Evolutionary conservation across 2,797 vertebrate species (phyloP), one percentile per base, ranked within the genome.

Genomic region (Gymnoscopelus microlampas): DNA sequence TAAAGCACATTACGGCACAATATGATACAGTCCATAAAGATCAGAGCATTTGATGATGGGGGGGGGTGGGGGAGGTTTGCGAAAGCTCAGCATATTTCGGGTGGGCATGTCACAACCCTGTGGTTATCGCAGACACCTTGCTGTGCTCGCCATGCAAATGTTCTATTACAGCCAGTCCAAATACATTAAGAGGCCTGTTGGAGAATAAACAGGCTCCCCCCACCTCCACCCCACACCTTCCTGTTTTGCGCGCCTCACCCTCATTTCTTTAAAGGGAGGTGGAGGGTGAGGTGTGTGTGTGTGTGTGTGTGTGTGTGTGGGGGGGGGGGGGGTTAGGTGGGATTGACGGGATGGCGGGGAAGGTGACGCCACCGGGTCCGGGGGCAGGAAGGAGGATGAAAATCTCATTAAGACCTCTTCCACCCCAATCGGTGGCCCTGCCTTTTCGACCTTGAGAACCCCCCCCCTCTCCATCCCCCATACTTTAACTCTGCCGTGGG

Each of bases 21-120:
- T 99, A 98, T 98, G 97, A 99, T 98, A 97, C 98, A 98, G 98
- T 96, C 98, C 97, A 98, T 99, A 98, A 99, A 99, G 97, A 99
- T 97, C 96, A 96, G 95, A 93, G 94, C 96, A 95, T 97, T 97
- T 98, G 97, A 98, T 97, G 97, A 44, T 10, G 39, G 39, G 39
- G 2, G 35, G 35, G 8, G 39, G 39, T 44, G 39, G 39, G 39
- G 96, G 96, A 96, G 96, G 95, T 96, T 96, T 96, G 95, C 94
- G 94, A 98, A 96, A 97, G 96, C 96, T 98, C 97, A 98, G 97
- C 97, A 98, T 94, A 98, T 98, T 98, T 96, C 95, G 93, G 66
- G 91, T 8, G 92, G 91, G 93, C 94, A 93, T 95, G 95, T 96
- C 95, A 96, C 94, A 94, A 95, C 96, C 96, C 92, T 80, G 83